These are phyloP conservation scores for Labeo catla DNA, from an alignment of 2,113 vertebrate genomes.

Conservation along the genomic window DNA sequence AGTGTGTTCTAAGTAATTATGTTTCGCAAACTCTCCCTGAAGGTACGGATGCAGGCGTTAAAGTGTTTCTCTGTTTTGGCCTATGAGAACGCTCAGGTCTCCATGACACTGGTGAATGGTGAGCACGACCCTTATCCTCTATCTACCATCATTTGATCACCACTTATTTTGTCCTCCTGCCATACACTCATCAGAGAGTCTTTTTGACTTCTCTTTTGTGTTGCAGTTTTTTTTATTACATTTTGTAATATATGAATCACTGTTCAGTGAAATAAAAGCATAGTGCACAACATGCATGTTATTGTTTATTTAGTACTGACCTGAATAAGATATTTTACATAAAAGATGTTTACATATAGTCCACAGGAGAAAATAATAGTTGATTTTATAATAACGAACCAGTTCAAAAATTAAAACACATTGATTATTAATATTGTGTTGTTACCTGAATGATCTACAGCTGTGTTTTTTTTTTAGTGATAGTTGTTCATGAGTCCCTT, in stretches of 20 bases:
- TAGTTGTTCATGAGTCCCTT: no score
- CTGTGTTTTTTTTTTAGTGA: no score
- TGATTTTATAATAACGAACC: no score
- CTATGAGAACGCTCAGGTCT: constrained; percentile 97
- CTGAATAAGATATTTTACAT: no score
- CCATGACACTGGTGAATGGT: constrained; percentile 96
- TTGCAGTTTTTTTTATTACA: neutral
- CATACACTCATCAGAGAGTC: neutral
- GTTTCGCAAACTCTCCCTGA: constrained; percentile 12
- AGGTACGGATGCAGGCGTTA: constrained; percentile 98
- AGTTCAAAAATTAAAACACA: no score
- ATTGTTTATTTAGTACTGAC: no score
- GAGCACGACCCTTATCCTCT: constrained; percentile 57
- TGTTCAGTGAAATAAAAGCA: neutral
- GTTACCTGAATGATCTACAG: no score
- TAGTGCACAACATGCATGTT: neutral
- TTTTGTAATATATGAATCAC: neutral
- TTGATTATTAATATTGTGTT: no score
- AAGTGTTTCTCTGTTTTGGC: constrained; percentile 98
- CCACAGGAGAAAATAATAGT: no score
- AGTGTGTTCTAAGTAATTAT: neutral
- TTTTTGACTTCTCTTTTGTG: neutral
- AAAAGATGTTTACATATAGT: no score
- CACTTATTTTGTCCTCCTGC: neutral
- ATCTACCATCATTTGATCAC: neutral